Conservation (phyloP, 2,113 vertebrate genomes). For the Emydura subglobosa region DNA sequence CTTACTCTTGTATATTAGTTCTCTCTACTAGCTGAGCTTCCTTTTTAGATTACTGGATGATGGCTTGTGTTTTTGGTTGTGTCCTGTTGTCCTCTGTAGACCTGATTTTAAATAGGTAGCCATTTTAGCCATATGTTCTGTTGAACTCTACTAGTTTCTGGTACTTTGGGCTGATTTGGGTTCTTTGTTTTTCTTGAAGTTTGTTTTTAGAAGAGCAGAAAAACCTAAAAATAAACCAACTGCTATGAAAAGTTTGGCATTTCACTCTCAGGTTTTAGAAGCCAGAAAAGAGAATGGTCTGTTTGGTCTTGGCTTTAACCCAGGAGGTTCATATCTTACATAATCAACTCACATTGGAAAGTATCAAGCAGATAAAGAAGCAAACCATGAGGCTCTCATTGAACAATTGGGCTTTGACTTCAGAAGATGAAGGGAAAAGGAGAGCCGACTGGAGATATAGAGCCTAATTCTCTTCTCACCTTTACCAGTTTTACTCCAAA, state of each 20-base stretch:
- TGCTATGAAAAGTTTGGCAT: slow-evolving; percentile 61
- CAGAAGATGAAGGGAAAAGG: neutral
- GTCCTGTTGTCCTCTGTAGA: neutral
- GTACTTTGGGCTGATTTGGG: slow-evolving; percentile 5
- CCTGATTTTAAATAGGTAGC: neutral
- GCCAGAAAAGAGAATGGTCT: slow-evolving; percentile 31
- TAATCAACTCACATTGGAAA: slow-evolving; percentile 63
- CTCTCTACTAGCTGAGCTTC: neutral
- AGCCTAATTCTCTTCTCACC: neutral
- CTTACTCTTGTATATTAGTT: neutral
- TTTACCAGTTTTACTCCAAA: slow-evolving; percentile 14
- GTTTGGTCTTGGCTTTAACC: slow-evolving; percentile 56
- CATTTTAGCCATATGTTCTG: neutral
- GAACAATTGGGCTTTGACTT: slow-evolving; percentile 62
- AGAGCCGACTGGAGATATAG: slow-evolving; percentile 26
- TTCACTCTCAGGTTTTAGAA: slow-evolving; percentile 58
- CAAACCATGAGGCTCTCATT: slow-evolving; percentile 61
- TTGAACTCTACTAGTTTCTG: neutral
- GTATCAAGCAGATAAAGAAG: slow-evolving; percentile 58
- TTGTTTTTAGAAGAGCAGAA: slow-evolving; percentile 30
- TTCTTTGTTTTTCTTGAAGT: slow-evolving; percentile 28
- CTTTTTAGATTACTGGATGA: neutral
- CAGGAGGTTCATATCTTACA: slow-evolving; percentile 70
- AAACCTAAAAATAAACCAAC: slow-evolving; percentile 64
- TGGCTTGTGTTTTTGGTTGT: neutral